Conservation (phyloP, 2,888 invertebrate species). For the Prosapia bicincta region DNA sequence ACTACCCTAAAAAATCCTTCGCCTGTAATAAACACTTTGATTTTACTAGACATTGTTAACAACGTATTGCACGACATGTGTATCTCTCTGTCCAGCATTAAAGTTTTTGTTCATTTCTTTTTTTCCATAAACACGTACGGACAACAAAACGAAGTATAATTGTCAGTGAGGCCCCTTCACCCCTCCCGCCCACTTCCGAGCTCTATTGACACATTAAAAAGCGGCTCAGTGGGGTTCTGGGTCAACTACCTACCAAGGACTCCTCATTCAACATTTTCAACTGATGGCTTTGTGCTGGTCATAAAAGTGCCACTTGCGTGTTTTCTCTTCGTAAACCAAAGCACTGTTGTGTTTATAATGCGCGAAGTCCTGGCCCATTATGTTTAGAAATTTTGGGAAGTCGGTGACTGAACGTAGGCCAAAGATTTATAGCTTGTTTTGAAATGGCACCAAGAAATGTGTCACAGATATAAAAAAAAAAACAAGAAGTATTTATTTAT, state of each 20-base stretch:
- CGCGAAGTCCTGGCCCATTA: neutral
- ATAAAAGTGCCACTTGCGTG: neutral
- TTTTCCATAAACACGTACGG: too few relatives aligned
- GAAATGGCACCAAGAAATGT: neutral
- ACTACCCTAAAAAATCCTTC: too few relatives aligned
- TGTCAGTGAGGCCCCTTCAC: neutral
- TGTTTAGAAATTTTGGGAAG: neutral
- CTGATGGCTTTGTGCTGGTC: neutral
- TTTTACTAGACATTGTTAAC: too few relatives aligned
- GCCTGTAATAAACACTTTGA: too few relatives aligned
- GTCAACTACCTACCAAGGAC: constrained; percentile 3
- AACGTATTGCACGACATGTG: too few relatives aligned
- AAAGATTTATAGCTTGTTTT: neutral
- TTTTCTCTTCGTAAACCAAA: neutral
- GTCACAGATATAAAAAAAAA: too few relatives aligned
- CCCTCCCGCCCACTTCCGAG: neutral
- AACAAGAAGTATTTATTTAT: too few relatives aligned
- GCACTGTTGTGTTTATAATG: neutral
- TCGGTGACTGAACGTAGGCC: neutral
- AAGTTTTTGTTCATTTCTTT: too few relatives aligned
- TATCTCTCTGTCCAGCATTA: too few relatives aligned
- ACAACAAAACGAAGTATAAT: too few relatives aligned
- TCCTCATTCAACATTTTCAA: neutral
- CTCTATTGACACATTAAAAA: constrained; percentile 8
- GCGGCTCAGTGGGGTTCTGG: constrained; percentile 24